Conservation (phyloP, 1,140 invertebrate species). For the Orchestia grillus region DNA sequence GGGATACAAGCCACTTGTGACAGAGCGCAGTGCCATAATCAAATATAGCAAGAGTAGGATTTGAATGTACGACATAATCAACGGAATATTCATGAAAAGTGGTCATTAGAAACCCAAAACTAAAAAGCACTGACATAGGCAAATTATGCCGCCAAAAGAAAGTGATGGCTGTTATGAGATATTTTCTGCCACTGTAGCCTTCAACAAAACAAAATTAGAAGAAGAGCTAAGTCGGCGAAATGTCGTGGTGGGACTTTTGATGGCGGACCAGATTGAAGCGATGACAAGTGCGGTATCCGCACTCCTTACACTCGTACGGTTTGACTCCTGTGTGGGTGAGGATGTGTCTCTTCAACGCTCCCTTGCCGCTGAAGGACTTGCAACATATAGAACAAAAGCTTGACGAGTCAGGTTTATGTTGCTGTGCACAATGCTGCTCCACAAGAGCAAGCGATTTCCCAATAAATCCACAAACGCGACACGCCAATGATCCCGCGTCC, state of each 20-base stretch:
- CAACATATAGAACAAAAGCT: slow-evolving; percentile 52
- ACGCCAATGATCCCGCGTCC: not conserved
- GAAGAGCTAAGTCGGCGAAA: not conserved
- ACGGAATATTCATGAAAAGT: not conserved
- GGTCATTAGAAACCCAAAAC: not conserved
- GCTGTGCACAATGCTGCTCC: slow-evolving; percentile 12
- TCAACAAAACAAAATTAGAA: not conserved
- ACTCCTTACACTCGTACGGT: slow-evolving; percentile 81
- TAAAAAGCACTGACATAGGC: not conserved
- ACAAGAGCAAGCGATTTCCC: not conserved
- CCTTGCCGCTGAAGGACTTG: slow-evolving; percentile 28
- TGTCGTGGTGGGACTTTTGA: slow-evolving; percentile 34
- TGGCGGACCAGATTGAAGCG: slow-evolving; percentile 43
- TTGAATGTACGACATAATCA: no score
- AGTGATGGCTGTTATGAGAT: not conserved
- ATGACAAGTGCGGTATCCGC: slow-evolving; percentile 9
- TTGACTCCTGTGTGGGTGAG: slow-evolving; percentile 78
- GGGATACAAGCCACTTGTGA: not conserved
- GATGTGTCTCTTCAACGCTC: slow-evolving; percentile 76
- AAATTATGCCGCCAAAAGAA: not conserved
- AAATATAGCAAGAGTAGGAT: not conserved
- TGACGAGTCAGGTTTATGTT: not conserved
- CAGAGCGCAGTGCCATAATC: not conserved
- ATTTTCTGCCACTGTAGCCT: not conserved
- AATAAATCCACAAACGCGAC: slow-evolving; percentile 1